Conservation (phyloP, 2,113 vertebrate genomes). For the Jacana jacana region DNA sequence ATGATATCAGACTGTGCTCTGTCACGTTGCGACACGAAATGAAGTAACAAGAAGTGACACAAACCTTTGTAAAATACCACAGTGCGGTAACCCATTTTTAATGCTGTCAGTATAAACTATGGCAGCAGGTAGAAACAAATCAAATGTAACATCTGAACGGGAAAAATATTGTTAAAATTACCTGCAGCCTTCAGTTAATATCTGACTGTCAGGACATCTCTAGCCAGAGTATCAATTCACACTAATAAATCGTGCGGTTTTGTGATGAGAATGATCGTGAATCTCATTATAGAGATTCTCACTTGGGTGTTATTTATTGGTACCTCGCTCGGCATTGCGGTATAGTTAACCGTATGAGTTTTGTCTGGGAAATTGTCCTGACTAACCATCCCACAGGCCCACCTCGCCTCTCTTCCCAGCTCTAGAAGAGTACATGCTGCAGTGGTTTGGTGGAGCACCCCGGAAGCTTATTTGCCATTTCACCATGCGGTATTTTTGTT, state of each 20-base stretch:
- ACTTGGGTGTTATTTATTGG: not conserved
- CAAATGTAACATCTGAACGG: constrained; percentile 27
- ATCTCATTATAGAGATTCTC: not conserved
- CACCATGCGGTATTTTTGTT: not conserved
- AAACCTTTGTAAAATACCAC: constrained; percentile 65
- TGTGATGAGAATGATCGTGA: not conserved
- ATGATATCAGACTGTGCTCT: constrained; percentile 36
- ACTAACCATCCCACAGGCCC: not conserved
- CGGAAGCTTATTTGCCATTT: not conserved
- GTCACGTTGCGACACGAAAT: not conserved
- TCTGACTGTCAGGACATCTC: not conserved
- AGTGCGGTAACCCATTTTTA: constrained; percentile 60
- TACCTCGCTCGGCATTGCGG: not conserved
- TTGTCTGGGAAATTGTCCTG: not conserved
- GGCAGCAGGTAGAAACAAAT: constrained; percentile 57
- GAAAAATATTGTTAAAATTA: constrained; percentile 61
- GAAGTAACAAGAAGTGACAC: constrained; percentile 60
- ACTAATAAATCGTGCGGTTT: not conserved
- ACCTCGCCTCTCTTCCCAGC: not conserved
- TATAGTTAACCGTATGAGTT: not conserved
- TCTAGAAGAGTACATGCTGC: not conserved
- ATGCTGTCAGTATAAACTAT: constrained; percentile 42
- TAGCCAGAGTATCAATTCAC: not conserved
- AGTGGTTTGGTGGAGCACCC: not conserved
- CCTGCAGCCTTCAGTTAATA: constrained; percentile 8